Conservation (phyloP, 2,888 invertebrate species). For the Trichogramma evanescens region DNA sequence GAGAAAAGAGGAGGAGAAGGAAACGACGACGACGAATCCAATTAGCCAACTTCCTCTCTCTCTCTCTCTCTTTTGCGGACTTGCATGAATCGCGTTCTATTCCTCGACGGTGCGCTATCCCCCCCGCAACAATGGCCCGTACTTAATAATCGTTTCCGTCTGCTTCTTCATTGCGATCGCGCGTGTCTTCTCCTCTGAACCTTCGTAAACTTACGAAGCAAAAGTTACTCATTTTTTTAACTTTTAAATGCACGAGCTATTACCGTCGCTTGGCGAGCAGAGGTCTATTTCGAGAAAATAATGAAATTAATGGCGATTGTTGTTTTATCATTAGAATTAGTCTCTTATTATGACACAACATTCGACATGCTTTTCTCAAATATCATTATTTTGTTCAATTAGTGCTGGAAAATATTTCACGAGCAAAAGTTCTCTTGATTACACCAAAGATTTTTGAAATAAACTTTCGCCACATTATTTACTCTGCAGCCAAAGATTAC, state of each 20-base stretch:
- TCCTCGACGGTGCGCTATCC: slow-evolving; percentile 24
- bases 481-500: too few relatives aligned
- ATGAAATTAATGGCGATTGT: slow-evolving; percentile 18
- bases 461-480: too few relatives aligned
- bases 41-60: slow-evolving; percentile 32
- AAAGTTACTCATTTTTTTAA: too few relatives aligned
- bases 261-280: too few relatives aligned
- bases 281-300: slow-evolving; percentile 13
- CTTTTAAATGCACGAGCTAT: too few relatives aligned
- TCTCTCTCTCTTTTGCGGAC: slow-evolving; percentile 8
- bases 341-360: too few relatives aligned
- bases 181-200: slow-evolving; percentile 11
- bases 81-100: slow-evolving; percentile 33
- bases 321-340: neutral
- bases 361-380: too few relatives aligned
- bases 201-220: too few relatives aligned
- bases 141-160: slow-evolving; percentile 41
- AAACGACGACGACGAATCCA: slow-evolving; percentile 23
- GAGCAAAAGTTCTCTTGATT: too few relatives aligned
- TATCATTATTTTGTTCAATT: too few relatives aligned
- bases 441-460: too few relatives aligned
- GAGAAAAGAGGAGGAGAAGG: neutral
- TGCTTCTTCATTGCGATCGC: neutral
- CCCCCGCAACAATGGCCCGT: slow-evolving; percentile 22
- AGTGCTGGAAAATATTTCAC: too few relatives aligned